Evolutionary conservation across 2,888 invertebrate genomes (phyloP).

Genomic region (Dasypogon diadema): DNA sequence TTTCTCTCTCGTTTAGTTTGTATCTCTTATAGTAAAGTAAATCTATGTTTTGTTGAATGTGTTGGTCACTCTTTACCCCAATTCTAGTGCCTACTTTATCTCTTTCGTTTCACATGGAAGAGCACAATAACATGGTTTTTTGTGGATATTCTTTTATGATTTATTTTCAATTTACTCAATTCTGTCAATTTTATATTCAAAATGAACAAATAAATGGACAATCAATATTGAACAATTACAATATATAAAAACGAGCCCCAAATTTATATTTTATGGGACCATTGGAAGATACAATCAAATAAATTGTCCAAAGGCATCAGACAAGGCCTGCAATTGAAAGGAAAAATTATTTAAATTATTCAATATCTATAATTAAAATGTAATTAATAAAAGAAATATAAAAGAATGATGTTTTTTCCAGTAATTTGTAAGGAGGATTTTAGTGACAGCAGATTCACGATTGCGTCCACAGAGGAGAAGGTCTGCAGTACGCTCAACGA

Average conservation of each 20-base stretch:
- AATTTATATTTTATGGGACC: constrained; percentile 18
- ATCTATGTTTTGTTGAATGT: constrained; percentile 30
- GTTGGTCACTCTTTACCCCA: constrained; percentile 20
- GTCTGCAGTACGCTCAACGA: too few relatives aligned
- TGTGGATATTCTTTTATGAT: constrained; percentile 32
- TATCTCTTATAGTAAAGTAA: constrained; percentile 27
- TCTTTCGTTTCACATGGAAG: constrained; percentile 11
- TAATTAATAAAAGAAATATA: too few relatives aligned
- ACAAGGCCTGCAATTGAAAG: constrained; percentile 66
- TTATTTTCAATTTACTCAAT: constrained; percentile 26
- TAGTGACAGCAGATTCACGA: too few relatives aligned
- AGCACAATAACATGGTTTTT: constrained; percentile 14
- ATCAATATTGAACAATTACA: constrained; percentile 33
- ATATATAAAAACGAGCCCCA: constrained; percentile 36
- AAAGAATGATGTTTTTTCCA: too few relatives aligned
- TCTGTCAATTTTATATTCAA: constrained; percentile 26
- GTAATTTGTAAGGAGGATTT: too few relatives aligned
- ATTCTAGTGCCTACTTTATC: constrained; percentile 9
- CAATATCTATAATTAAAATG: too few relatives aligned
- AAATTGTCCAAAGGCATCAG: constrained; percentile 65
- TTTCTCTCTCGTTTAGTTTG: constrained; percentile 14
- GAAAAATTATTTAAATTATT: constrained; percentile 51
- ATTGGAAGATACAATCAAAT: constrained; percentile 50
- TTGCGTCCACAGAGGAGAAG: too few relatives aligned
- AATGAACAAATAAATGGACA: constrained; percentile 44